Conservation (phyloP, 1,140 invertebrate species). For the Drepana arcuata region DNA sequence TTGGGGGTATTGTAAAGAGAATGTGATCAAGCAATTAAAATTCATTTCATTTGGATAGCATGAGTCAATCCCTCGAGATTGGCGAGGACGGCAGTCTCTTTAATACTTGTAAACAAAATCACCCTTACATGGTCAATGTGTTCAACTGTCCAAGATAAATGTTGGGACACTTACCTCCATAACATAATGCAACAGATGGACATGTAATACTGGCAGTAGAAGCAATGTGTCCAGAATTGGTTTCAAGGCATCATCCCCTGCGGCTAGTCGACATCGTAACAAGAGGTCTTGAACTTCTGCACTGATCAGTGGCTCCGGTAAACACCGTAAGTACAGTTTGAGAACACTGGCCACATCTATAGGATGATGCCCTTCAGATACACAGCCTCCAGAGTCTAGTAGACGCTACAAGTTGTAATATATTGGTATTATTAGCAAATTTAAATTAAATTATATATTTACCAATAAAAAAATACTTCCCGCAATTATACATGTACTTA, state of each 20-base stretch:
- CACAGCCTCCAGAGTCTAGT: slow-evolving; percentile 76
- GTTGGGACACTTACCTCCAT: slow-evolving; percentile 54
- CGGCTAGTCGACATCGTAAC: slow-evolving; percentile 76
- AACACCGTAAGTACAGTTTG: slow-evolving; percentile 85
- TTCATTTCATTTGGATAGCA: too few relatives aligned
- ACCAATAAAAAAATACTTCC: too few relatives aligned
- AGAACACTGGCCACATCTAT: slow-evolving; percentile 87
- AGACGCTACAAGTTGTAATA: slow-evolving; percentile 62
- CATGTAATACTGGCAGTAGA: slow-evolving; percentile 63
- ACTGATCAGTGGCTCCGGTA: slow-evolving; percentile 86
- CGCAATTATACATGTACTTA: too few relatives aligned
- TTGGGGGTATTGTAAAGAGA: too few relatives aligned
- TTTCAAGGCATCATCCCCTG: slow-evolving; percentile 52
- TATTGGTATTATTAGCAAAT: too few relatives aligned
- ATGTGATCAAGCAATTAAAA: too few relatives aligned
- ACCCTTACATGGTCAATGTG: neutral
- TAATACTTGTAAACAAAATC: neutral
- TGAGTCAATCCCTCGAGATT: too few relatives aligned
- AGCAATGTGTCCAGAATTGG: slow-evolving; percentile 59
- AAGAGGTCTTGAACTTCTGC: slow-evolving; percentile 81
- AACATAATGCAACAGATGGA: slow-evolving; percentile 66
- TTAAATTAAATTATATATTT: too few relatives aligned
- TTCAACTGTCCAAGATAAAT: neutral
- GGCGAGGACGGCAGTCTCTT: too few relatives aligned
- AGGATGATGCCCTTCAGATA: slow-evolving; percentile 78